Evolutionary conservation across 2,113 vertebrate species (phyloP).

Genomic region (Smithornis capensis): DNA sequence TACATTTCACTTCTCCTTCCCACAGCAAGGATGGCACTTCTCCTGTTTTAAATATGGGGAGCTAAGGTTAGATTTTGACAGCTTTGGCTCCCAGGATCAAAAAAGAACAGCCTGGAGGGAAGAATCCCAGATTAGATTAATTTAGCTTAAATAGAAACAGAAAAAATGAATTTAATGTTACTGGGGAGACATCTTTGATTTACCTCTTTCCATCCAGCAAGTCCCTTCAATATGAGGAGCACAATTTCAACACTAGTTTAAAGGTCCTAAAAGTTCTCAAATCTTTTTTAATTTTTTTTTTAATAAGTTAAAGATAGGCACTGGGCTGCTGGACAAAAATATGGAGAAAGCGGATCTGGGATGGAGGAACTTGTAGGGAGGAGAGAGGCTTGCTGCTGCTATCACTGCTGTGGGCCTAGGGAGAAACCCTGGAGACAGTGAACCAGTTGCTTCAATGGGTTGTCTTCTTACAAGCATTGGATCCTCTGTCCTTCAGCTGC

Average conservation of each 20-base stretch:
- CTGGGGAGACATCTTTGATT: not conserved
- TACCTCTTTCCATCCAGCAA: not conserved
- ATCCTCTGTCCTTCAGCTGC: not conserved
- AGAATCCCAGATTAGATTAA: not conserved
- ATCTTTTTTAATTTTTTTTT: not conserved
- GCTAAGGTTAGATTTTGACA: not conserved
- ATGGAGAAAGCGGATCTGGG: not conserved
- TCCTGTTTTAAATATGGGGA: not conserved
- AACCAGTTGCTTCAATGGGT: not conserved
- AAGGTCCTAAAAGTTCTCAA: not conserved
- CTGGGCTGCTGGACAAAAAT: not conserved
- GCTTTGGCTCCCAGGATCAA: not conserved
- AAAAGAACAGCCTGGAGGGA: not conserved
- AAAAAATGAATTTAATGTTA: not conserved
- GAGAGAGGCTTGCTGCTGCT: not conserved
- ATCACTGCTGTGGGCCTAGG: rapidly evolving
- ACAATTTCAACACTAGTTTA: not conserved
- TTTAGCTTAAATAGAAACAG: not conserved
- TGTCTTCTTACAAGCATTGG: not conserved
- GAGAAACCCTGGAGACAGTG: not conserved
- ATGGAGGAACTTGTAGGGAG: not conserved
- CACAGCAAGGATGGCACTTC: not conserved
- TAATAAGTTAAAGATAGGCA: not conserved
- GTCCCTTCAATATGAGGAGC: rapidly evolving
- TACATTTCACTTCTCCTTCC: not conserved